A percentile compares a stretch with the other conserved stretches of the same genome.
phyloP scores from a whole-genome alignment of 1,140 invertebrate species.

The Oscheius sp. region DNA sequence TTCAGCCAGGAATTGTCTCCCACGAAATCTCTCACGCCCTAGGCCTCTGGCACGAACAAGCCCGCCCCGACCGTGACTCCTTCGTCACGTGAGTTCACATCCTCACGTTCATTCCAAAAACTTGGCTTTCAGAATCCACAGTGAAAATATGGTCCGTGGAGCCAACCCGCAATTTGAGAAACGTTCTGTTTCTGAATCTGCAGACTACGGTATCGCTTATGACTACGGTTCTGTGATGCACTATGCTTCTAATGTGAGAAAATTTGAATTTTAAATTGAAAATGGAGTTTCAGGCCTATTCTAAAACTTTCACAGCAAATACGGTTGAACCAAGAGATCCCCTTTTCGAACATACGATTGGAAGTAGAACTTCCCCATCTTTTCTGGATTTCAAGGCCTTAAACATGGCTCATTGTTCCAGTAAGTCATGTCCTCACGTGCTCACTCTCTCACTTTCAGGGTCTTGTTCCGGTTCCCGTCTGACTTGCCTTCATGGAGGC shows the following conservation, averaged over 20 bases:
- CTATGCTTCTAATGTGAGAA: slow-evolving; percentile 19
- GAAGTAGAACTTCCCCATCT: slow-evolving; percentile 32
- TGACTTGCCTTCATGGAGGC: slow-evolving; percentile 34
- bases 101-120: neutral
- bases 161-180: slow-evolving; percentile 32
- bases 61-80: slow-evolving; percentile 47
- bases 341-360: slow-evolving; percentile 34
- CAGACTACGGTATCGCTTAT: slow-evolving; percentile 37
- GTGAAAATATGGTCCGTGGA: slow-evolving; percentile 18
- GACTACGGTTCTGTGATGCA: slow-evolving; percentile 44
- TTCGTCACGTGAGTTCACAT: slow-evolving; percentile 32
- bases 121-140: slow-evolving; percentile 14
- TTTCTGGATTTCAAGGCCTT: slow-evolving; percentile 34
- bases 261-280: neutral
- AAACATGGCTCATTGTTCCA: slow-evolving; percentile 22
- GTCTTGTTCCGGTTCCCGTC: neutral
- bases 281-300: slow-evolving; percentile 20
- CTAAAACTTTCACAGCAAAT: slow-evolving; percentile 7
- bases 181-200: slow-evolving; percentile 14
- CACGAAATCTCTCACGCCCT: slow-evolving; percentile 64
- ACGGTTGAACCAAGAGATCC: slow-evolving; percentile 30
- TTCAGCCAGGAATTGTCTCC: slow-evolving; percentile 39
- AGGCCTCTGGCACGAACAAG: slow-evolving; percentile 59
- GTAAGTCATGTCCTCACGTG: too few relatives aligned
- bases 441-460: neutral